phyloP scores from a whole-genome alignment of 2,797 vertebrate species.

The Catharus ustulatus region DNA sequence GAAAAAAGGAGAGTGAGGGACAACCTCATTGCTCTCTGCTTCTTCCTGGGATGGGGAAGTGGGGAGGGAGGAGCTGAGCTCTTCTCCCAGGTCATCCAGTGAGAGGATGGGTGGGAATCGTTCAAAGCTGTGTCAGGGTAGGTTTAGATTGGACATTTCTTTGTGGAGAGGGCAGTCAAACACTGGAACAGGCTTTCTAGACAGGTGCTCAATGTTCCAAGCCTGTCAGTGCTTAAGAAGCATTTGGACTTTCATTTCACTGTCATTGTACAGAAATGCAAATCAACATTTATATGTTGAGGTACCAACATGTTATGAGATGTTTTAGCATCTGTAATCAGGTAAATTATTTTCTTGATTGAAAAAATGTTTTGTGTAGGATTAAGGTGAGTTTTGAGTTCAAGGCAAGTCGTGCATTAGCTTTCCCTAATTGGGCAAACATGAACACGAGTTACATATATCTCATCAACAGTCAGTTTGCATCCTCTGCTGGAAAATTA shows the following conservation, averaged over 20 bases:
- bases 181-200: background rate
- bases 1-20: background rate
- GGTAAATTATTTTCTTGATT: background rate
- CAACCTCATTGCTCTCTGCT: background rate
- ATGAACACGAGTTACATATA: background rate
- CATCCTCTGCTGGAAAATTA: background rate
- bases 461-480: background rate
- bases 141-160: background rate
- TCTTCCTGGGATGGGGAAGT: accelerated
- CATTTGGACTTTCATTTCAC: background rate
- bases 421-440: background rate
- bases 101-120: background rate
- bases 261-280: background rate
- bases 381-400: background rate
- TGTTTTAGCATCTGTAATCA: background rate
- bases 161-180: background rate
- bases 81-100: background rate
- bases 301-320: background rate
- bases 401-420: background rate
- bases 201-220: background rate
- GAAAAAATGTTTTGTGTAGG: background rate
- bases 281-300: background rate
- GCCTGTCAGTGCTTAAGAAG: background rate
- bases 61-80: background rate
- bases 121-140: background rate